Evolutionary conservation across 2,888 invertebrate species (phyloP).

Genomic region (Digitonthophagus gazella): DNA sequence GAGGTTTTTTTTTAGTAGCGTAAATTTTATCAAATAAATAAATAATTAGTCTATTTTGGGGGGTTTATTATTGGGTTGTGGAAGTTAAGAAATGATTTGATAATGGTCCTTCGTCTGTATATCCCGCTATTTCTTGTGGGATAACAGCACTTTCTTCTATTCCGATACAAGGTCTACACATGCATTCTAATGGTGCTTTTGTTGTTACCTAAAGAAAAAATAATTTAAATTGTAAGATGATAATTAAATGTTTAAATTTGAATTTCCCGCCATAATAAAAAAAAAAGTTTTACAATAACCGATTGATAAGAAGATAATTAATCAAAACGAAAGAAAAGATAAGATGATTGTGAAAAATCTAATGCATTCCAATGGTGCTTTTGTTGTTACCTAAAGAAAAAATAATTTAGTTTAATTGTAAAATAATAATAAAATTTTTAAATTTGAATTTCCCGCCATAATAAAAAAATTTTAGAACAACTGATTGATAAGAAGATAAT

Average conservation of each 20-base stretch:
- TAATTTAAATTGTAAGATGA: not conserved
- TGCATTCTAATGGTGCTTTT: slow-evolving; percentile 88
- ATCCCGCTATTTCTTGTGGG: slow-evolving; percentile 87
- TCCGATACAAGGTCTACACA: slow-evolving; percentile 90
- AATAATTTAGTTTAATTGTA: slow-evolving; percentile 5
- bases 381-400: slow-evolving; percentile 73
- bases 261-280: slow-evolving; percentile 19
- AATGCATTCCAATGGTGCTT: slow-evolving; percentile 89
- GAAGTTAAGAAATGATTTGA: slow-evolving; percentile 78
- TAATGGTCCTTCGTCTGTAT: slow-evolving; percentile 77
- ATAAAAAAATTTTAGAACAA: too few relatives aligned
- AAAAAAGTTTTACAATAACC: not conserved
- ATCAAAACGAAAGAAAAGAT: not conserved
- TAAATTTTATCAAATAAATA: slow-evolving; percentile 6
- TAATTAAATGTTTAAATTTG: too few relatives aligned
- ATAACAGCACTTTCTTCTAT: slow-evolving; percentile 85
- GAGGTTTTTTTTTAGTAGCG: not conserved
- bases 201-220: slow-evolving; percentile 70
- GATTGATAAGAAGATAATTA: not conserved
- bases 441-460: too few relatives aligned
- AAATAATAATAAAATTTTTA: slow-evolving; percentile 3
- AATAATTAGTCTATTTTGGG: not conserved
- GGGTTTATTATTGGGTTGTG: slow-evolving; percentile 53
- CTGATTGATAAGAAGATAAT: too few relatives aligned
- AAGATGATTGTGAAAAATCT: not conserved